phyloP scores from a whole-genome alignment of 2,113 vertebrate genomes.

The Phylloscopus trochiloides region DNA sequence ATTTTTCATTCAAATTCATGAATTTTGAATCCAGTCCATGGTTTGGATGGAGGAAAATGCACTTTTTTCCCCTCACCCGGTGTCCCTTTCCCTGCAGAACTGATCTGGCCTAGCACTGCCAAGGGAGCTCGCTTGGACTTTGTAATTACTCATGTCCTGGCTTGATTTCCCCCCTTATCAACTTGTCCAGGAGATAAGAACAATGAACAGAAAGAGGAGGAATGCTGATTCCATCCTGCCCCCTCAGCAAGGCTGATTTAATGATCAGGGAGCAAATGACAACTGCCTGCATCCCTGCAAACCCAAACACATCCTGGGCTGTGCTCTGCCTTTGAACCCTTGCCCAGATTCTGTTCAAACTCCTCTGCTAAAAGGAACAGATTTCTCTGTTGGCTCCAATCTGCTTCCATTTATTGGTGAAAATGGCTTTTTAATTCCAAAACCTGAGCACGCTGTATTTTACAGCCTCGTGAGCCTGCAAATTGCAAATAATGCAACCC shows the following conservation, averaged over 20 bases:
- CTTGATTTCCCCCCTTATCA: neutral
- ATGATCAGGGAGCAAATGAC: neutral
- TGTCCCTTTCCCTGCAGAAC: neutral
- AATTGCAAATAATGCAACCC: neutral
- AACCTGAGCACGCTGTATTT: neutral
- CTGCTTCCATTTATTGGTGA: neutral
- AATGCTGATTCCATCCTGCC: neutral
- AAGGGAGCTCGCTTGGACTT: neutral
- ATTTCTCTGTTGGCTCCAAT: neutral
- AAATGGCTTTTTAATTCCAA: neutral
- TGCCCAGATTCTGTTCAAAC: neutral
- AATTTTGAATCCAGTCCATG: neutral
- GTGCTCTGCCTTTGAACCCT: neutral
- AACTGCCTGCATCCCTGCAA: neutral
- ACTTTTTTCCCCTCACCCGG: neutral
- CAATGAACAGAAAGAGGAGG: neutral
- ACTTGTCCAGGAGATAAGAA: constrained; percentile 20
- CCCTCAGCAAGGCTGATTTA: neutral
- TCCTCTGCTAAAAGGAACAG: neutral
- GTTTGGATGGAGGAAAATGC: neutral
- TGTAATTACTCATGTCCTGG: constrained; percentile 14
- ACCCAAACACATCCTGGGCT: neutral
- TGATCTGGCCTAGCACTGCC: neutral
- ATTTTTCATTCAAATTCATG: too few species aligned
- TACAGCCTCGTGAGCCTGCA: neutral